Base-by-base conservation (phyloP, 2,113 vertebrate genomes). In the Aptenodytes forsteri region DNA sequence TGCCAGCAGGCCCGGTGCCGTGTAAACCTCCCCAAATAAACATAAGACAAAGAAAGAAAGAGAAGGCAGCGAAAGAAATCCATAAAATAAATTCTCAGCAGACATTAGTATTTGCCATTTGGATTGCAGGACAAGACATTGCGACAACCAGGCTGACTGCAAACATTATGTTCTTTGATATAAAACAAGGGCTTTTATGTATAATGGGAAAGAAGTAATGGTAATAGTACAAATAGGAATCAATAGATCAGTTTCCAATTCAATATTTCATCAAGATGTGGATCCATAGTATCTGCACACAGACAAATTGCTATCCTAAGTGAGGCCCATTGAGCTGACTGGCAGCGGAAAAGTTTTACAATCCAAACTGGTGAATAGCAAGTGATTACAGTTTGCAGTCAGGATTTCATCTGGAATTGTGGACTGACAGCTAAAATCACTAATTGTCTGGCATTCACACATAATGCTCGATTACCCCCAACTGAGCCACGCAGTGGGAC, bases 71-170 rank as follows among this genome's bases (percentile, higher is more conserved):
- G 26, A 56, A 73, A 72, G 7, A 69, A 79, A 84, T n/a, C 29
- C 54, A 73, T 66, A 42, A 65, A 83, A 47, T 32, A 44, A 84
- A 52, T 93, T 47, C 7, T 36, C 26, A 67, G 47, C n/a, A 36
- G 49, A 55, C 23, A 49, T 61, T 61, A 30, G 11, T 54, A 32
- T 75, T 50, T 82, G 32, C 27, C 55, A 20, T 61, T 87, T 62
- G 40, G 26, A n/a, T 67, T 49, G 29, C 12, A 67, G 21, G 17
- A 21, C 30, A 69, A 76, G 54, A 36, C 26, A 11, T 59, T 2
- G 0, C 0, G 1, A 36, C n/a, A 38, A 23, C n/a, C 26, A 55
- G n/a, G 9, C 61, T 61, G 40, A 61, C 40, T 13, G 25, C 64
- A 77, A 65, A 34, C 16, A 26, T 49, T 40, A 38, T 58, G 15